phyloP scores from a whole-genome alignment of 2,888 invertebrate species.

The Meteorus colon region DNA sequence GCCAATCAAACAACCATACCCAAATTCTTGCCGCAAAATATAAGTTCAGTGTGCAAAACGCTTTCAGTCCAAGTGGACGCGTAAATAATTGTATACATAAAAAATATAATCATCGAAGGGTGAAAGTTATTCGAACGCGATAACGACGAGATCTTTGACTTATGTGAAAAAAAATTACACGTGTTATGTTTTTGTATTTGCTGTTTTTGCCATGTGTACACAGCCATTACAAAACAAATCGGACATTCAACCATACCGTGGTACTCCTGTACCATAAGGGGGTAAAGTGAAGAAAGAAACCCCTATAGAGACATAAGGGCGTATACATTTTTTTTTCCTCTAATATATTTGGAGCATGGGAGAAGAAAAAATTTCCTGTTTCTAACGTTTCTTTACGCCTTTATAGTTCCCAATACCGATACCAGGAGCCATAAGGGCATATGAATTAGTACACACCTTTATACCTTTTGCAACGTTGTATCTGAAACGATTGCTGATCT shows the following conservation, averaged over 20 bases:
- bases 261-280: too few relatives aligned
- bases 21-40: not conserved
- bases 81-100: not conserved
- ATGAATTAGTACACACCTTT: too few relatives aligned
- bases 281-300: too few relatives aligned
- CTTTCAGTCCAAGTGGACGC: slow-evolving; percentile 16
- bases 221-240: slow-evolving; percentile 5
- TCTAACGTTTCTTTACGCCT: too few relatives aligned
- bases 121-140: not conserved
- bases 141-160: slow-evolving; percentile 36
- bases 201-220: slow-evolving; percentile 3
- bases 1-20: too few relatives aligned
- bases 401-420: too few relatives aligned
- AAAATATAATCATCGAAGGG: too few relatives aligned
- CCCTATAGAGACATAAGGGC: too few relatives aligned
- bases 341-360: too few relatives aligned
- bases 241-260: not conserved
- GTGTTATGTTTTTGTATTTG: slow-evolving; percentile 8
- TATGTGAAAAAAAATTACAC: not conserved
- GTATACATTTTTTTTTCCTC: too few relatives aligned
- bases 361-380: too few relatives aligned
- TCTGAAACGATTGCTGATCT: slow-evolving; percentile 47
- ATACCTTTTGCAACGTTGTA: not conserved
- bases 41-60: not conserved
- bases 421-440: too few relatives aligned